These are phyloP conservation scores for Serilophus lunatus DNA, from an alignment of 2,113 vertebrate genomes.

Conservation along the genomic window DNA sequence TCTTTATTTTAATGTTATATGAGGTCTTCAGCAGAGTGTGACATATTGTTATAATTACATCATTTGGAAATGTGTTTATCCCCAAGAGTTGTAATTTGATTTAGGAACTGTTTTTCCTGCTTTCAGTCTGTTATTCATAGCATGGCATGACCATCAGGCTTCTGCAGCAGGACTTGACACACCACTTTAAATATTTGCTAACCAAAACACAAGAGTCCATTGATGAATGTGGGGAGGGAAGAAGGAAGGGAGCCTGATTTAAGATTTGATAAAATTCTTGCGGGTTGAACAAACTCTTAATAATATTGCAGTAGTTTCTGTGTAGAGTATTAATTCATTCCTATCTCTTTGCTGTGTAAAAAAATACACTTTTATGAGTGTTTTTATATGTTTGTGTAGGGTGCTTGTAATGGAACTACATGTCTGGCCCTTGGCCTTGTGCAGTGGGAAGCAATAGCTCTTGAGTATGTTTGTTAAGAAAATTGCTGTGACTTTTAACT, in stretches of 20 bases:
- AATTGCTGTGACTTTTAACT: slow-evolving; percentile 22
- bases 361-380: slow-evolving; percentile 49
- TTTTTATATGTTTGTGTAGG: slow-evolving; percentile 42
- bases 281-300: slow-evolving; percentile 66
- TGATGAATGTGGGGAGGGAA: slow-evolving; percentile 34
- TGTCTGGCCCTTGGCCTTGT: background rate
- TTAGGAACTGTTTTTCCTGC: slow-evolving; percentile 68
- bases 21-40: slow-evolving; percentile 66
- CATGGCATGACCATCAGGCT: slow-evolving; percentile 51
- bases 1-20: slow-evolving; percentile 69
- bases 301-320: slow-evolving; percentile 54
- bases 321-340: slow-evolving; percentile 42
- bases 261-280: slow-evolving; percentile 70
- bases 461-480: slow-evolving; percentile 31
- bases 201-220: slow-evolving; percentile 49
- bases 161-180: slow-evolving; percentile 45
- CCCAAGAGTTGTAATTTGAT: slow-evolving; percentile 64
- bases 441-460: slow-evolving; percentile 54
- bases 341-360: slow-evolving; percentile 51
- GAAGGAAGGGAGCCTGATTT: slow-evolving; percentile 54
- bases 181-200: slow-evolving; percentile 63
- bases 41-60: slow-evolving; percentile 73
- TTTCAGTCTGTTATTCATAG: slow-evolving; percentile 69
- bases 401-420: slow-evolving; percentile 44
- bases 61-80: slow-evolving; percentile 72